Evolutionary conservation across 2,113 vertebrate species (phyloP), one percentile per base, ranked within the genome.

Genomic region (Mastomys natalensis): DNA sequence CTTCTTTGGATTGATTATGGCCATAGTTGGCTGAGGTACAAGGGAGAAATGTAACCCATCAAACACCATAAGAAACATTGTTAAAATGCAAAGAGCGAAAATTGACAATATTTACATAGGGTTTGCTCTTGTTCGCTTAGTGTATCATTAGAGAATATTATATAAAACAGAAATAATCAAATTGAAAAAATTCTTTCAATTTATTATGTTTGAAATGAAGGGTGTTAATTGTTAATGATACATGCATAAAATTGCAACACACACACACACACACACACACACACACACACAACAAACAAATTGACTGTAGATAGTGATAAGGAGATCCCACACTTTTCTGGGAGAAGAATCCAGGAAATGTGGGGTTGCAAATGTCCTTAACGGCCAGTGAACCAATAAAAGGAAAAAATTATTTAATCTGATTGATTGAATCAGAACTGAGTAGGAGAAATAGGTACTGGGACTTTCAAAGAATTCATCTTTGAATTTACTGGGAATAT

Each of bases 1-100:
- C 29, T 34, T 31, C 31, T 34, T 5, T 34, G 2, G 12, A 68
- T 68, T 37, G 64, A 43, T 64, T 89, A 31, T 95, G 70, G 84
- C 97, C 66, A 86, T 88, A 95, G 51, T 29, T 40, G 31, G 93
- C 22, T 95, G 31, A 90, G 37, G 80, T 70, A 90, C 88, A 87
- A 40, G 45, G 48, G 45, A 93, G n/a, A 43, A 45, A 96, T 8
- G 3, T 84, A 88, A 74, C 7, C 15, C 48, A 80, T n/a, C 17
- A 89, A 87, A 85, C 4, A 7, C 31, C 51, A 60, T 72, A 22
- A 89, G 60, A 43, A 90, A 92, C 76, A 77, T 95, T 93, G 77
- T 66, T 40, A 58, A 95, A 92, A 85, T 72, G 43, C n/a, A 93
- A 88, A 81, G 19, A 80, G 31, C 37, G 34, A 34, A 53, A 34